Base-by-base conservation (phyloP, 2,888 invertebrate species). In the Trachelus iudaicus region DNA sequence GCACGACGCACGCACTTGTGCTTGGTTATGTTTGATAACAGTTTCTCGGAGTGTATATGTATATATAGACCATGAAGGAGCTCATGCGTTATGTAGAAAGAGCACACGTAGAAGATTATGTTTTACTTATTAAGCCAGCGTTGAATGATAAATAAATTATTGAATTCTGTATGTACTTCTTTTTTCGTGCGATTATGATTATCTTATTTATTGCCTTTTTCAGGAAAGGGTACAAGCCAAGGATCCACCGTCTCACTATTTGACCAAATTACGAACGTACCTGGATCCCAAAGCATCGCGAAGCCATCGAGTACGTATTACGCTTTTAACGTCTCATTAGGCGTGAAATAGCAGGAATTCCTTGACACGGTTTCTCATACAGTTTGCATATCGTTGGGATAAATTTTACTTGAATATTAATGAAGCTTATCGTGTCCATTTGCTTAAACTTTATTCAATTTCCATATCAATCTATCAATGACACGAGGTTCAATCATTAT, bases 181-280 rank as follows among this genome's bases (percentile, higher is more conserved):
- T 56, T 56, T 40, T 56, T 56, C 23, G 9, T 23, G 15, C 56
- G 6, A 56, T 56, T 56, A 56, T 23, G 9, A 56, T 56, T 23
- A 23, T 56, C 23, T 23, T 56, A 56, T 56, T 23, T 23, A 9
- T 56, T 56, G 6, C 87, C 87, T 84, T 85, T 94, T 94, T 34
- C 92, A 98, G 96, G 98, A 98, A 94, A 96, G 97, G 94, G 98
- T 99, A 87, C 98, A 98, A 91, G 98, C 98, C n/a, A 98, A 99
- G 93, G 98, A 99, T 92, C 97, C 98, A 75, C 99, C 99, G 75
- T 95, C 97, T 78, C 97, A 98, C 92, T 99, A 99, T 94, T 94
- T 99, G 91, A 97, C 97, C 92, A 99, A 98, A 92, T 94, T 99
- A 87, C 94, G 96, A 87, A 98, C 98, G 11, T 99, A 98, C 93